These are phyloP conservation scores for Microchirus variegatus DNA, from an alignment of 2,797 vertebrate genomes.

Conservation along the genomic window DNA sequence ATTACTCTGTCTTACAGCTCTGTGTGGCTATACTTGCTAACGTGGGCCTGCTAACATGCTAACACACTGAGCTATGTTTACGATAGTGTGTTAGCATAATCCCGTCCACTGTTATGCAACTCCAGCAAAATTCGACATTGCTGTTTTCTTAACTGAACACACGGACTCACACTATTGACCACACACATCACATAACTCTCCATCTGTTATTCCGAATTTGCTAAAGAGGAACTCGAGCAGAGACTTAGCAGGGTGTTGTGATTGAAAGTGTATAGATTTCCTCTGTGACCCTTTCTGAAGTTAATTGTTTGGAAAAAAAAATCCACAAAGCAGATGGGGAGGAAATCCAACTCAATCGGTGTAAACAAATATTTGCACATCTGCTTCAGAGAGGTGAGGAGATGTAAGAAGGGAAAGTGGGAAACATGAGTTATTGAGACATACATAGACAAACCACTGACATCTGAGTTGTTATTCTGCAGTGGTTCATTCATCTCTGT, in stretches of 20 bases:
- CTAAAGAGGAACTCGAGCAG: background rate
- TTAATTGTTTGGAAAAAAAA: slow-evolving; percentile 43
- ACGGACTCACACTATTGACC: background rate
- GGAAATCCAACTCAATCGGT: slow-evolving; percentile 23
- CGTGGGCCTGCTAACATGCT: too few species aligned
- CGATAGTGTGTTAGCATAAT: too few species aligned
- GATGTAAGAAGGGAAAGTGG: background rate
- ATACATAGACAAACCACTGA: background rate
- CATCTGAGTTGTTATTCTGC: slow-evolving; percentile 8
- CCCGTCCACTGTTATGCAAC: too few species aligned
- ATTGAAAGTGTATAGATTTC: slow-evolving; percentile 58
- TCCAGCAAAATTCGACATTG: too few species aligned
- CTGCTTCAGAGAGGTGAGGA: slow-evolving; percentile 12
- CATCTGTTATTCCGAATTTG: background rate
- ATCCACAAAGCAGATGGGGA: slow-evolving; percentile 40
- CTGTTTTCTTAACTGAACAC: background rate
- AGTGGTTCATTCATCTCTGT: slow-evolving; percentile 23
- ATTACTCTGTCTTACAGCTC: too few species aligned
- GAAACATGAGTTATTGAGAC: slow-evolving; percentile 13
- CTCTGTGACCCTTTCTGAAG: slow-evolving; percentile 45
- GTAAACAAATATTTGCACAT: slow-evolving; percentile 25
- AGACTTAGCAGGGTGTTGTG: slow-evolving; percentile 23
- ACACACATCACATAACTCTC: background rate
- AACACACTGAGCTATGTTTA: too few species aligned
- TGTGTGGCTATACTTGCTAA: too few species aligned